A percentile compares a stretch with the other conserved stretches of the same genome.
These are phyloP conservation scores for Pogonocherus hispidulus DNA, from an alignment of 2,888 invertebrate genomes.

Conservation along the genomic window DNA sequence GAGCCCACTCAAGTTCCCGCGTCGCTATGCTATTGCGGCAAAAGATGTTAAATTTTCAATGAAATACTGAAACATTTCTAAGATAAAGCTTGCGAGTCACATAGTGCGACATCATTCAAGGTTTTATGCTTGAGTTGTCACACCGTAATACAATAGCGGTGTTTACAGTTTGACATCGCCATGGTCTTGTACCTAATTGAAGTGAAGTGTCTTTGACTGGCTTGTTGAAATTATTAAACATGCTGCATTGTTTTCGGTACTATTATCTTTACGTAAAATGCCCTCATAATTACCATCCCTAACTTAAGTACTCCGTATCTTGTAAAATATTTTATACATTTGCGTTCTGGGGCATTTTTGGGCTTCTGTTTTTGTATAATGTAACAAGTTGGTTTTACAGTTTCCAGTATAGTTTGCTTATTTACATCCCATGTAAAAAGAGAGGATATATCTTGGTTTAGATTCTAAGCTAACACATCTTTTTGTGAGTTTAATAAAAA, in stretches of 20 bases:
- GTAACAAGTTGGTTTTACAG: background rate
- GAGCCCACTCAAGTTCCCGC: constrained; percentile 7
- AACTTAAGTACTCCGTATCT: background rate
- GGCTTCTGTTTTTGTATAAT: background rate
- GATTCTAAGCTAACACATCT: no score
- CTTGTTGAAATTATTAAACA: constrained; percentile 40
- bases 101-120: constrained; percentile 16
- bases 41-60: constrained; percentile 26
- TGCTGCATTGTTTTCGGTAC: constrained; percentile 45
- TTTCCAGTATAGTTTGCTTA: no score
- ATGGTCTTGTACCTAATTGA: constrained; percentile 54
- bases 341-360: background rate
- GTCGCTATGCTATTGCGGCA: background rate
- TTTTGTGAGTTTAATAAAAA: no score
- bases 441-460: no score
- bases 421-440: no score
- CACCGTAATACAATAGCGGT: constrained; percentile 52
- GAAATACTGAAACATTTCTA: constrained; percentile 17
- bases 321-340: background rate
- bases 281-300: background rate
- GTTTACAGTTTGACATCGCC: constrained; percentile 55
- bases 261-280: constrained; percentile 26
- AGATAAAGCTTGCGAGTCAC: constrained; percentile 22
- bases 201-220: constrained; percentile 53
- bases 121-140: constrained; percentile 46